Percentiles rank a stretch among this genome's conserved stretches.
These are phyloP conservation scores for Patella caerulea DNA, from an alignment of 2,888 invertebrate genomes.

Conservation along the genomic window DNA sequence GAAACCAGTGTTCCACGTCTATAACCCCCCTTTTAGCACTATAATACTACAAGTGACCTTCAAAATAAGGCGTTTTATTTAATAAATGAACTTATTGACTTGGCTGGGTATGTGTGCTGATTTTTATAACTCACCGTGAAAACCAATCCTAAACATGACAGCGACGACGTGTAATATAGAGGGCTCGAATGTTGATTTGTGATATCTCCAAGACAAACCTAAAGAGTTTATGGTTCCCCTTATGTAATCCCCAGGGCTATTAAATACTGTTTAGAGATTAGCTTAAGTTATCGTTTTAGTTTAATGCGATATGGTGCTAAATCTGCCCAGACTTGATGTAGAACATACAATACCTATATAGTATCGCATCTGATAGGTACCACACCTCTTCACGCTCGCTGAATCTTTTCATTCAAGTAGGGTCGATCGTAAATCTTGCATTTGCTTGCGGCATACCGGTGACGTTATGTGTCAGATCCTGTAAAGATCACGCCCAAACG, in stretches of 20 bases:
- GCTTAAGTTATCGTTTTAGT: neutral
- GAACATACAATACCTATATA: neutral
- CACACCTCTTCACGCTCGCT: conserved; percentile 1
- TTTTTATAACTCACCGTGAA: no score
- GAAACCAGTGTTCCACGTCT: no score
- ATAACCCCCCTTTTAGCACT: no score
- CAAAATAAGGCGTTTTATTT: no score
- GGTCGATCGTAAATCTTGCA: neutral
- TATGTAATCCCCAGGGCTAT: no score
- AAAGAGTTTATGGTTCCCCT: no score
- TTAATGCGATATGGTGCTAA: conserved; percentile 1
- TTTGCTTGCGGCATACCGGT: neutral
- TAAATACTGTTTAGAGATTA: no score
- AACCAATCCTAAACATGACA: no score
- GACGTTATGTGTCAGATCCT: neutral
- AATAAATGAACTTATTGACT: no score
- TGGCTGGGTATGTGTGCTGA: no score
- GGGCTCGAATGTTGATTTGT: neutral
- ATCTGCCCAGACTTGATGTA: neutral
- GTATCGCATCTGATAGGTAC: neutral
- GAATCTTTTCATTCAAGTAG: neutral
- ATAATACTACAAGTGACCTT: no score
- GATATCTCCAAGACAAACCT: no score
- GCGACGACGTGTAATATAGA: neutral
- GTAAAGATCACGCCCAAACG: neutral